Evolutionary conservation across 1,140 invertebrate species (phyloP), one percentile per base, ranked within the genome.

Genomic region (Orchestia grillus): DNA sequence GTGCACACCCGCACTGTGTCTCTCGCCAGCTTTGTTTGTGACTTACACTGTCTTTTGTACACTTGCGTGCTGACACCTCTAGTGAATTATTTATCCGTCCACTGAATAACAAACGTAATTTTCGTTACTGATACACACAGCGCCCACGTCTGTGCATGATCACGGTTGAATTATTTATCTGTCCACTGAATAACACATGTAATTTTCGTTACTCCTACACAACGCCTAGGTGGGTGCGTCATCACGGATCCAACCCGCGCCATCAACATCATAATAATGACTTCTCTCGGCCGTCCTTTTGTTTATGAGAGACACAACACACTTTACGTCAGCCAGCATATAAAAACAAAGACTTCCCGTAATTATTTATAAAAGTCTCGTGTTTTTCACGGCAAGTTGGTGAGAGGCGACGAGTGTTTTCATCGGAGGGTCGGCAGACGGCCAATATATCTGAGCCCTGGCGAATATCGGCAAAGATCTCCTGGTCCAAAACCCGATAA

Each of bases 381-480:
- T 77, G 62, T 77, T 77, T 77, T 77, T 77, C 62, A 36, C 3
- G 3, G 62, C 62, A 77, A 77, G 62, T 77, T 53, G 62, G 11
- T 36, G 62, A 77, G 62, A 77, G 62, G 28, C 62, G 62, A 77
- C 62, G 62, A 77, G 62, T 77, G 62, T 77, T 77, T 77, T 77
- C 62, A 77, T 77, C 15, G 11, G 62, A 77, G 62, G 62, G 62
- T 36, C 62, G 28, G 28, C 62, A 8, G 36, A 1, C 11, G 36
- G 62, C 62, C 62, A 77, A 77, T 77, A 77, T 77, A 77, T 77
- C 62, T 77, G 62, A 77, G 62, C 62, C 28, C 62, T 77, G 62
- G 62, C 62, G 62, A 77, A 77, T 77, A 77, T 77, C 62, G 62
- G 62, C 47, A 77, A 77, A 77, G 62, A 77, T 77, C 62, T 77